Evolutionary conservation across 1,140 invertebrate genomes (phyloP), one percentile per base, ranked within the genome.

Genomic region (Brachystomella parvula): DNA sequence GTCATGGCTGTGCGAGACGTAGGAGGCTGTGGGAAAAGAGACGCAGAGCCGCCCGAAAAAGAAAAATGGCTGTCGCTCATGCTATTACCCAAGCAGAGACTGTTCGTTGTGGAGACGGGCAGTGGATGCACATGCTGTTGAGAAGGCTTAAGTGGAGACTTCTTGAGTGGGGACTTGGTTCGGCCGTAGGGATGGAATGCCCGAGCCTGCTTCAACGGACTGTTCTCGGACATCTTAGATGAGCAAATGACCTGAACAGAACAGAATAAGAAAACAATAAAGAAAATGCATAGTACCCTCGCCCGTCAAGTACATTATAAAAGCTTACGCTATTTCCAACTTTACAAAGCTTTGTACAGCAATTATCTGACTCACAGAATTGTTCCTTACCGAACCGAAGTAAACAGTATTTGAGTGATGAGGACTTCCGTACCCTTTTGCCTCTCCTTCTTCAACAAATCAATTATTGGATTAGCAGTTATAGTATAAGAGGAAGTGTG

Each of bases 61-160:
- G 68, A 69, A 19, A 69, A 69, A 44, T 65, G 66, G 35, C 66
- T 69, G 47, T 63, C 44, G 6, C 44, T 47, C 59, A 30, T 35
- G 2, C 15, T 35, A 15, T 3, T 3, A 39, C 12, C 33, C 6
- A 39, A 35, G 17, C 31, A 6, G 17, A 53, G 47, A 24, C 21
- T 9, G 21, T 24, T 53, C 21, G 47, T 53, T 53, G 12, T 35
- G 30, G 59, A 6, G 12, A 2, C 30, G 12, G 49, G 12, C 24
- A 6, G 12, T 6, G 49, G 49, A 15, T 12, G 49, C 15, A 31
- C 2, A 3, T 6, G 6, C 21, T 59, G 24, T 30, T 59, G 57
- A 15, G 57, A 59, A 6, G 6, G 57, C 57, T 59, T 59, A 3
- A 32, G 26, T 15, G 57, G 57, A 44, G 57, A 59, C 12, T 28